Conservation (phyloP, 2,797 vertebrate genomes). For the Hipposideros larvatus region DNA sequence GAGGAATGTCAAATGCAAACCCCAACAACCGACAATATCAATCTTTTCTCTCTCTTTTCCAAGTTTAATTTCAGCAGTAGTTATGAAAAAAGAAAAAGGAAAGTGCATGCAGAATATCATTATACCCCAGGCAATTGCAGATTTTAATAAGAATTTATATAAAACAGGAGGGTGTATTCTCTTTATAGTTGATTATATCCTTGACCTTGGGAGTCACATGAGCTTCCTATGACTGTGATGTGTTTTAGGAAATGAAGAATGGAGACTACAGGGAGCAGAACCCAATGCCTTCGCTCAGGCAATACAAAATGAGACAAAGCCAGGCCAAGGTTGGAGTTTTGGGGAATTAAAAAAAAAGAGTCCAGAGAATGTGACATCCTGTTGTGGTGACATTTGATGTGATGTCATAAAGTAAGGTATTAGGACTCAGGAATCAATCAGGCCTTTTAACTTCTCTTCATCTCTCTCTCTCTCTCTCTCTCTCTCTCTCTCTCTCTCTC, state of each 20-base stretch:
- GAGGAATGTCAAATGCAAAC: conserved; percentile 83
- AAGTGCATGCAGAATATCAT: conserved; percentile 52
- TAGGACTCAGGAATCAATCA: not conserved
- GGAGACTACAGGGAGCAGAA: not conserved
- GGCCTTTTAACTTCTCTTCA: not conserved
- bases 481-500: too few species aligned
- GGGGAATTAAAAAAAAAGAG: not conserved
- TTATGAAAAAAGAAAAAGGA: conserved; percentile 63
- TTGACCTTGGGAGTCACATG: conserved; percentile 46
- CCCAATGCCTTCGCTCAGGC: not conserved
- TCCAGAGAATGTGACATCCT: not conserved
- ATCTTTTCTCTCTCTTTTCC: conserved; percentile 74
- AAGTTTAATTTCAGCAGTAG: conserved; percentile 79
- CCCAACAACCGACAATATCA: conserved; percentile 77
- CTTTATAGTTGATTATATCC: conserved; percentile 24
- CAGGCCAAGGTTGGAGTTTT: not conserved
- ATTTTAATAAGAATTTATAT: conserved; percentile 76
- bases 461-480: too few species aligned
- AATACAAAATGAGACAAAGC: conserved; percentile 21
- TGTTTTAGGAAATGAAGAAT: conserved; percentile 16
- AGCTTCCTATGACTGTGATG: not conserved
- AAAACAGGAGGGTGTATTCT: conserved; percentile 57
- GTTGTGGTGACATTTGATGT: not conserved
- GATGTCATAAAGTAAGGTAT: too few species aligned
- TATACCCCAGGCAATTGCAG: conserved; percentile 37